These are phyloP conservation scores for Cercopithecus hamlyni DNA, from an alignment of 2,797 vertebrate species.

Conservation along the genomic window DNA sequence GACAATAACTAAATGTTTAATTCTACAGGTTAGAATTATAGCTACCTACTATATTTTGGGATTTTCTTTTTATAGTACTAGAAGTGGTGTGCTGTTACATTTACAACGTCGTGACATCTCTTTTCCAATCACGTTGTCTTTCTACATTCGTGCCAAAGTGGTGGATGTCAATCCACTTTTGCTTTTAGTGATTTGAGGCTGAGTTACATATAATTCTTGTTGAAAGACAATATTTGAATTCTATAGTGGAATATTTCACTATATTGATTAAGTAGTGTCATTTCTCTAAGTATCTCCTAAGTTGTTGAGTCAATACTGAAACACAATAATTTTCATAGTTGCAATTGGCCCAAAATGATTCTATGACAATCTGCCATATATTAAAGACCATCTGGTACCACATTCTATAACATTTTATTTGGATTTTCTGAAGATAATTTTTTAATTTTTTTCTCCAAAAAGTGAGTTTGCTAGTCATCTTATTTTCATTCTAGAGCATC, in stretches of 20 bases:
- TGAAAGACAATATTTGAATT: slow-evolving; percentile 65
- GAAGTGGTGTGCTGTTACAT: not conserved
- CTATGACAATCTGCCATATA: slow-evolving; percentile 37
- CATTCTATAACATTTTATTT: slow-evolving; percentile 42
- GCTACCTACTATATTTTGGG: not conserved
- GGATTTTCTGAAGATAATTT: not conserved
- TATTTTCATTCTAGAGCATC: not conserved
- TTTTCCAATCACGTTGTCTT: slow-evolving; percentile 30
- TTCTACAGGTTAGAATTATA: not conserved
- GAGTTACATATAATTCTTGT: slow-evolving; percentile 45
- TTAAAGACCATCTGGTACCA: slow-evolving; percentile 50
- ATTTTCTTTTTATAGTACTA: slow-evolving; percentile 13
- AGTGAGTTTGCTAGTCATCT: not conserved
- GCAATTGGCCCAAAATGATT: slow-evolving; percentile 49
- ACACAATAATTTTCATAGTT: slow-evolving; percentile 30
- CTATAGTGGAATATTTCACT: slow-evolving; percentile 65
- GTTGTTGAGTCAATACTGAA: slow-evolving; percentile 64
- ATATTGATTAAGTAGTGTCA: slow-evolving; percentile 62
- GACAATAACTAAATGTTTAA: not conserved
- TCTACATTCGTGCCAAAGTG: slow-evolving; percentile 27
- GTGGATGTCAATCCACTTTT: slow-evolving; percentile 41
- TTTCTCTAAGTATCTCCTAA: slow-evolving; percentile 62
- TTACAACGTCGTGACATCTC: not conserved
- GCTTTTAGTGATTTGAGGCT: slow-evolving; percentile 39
- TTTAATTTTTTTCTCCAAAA: not conserved